Evolutionary conservation across 2,113 vertebrate genomes (phyloP), one percentile per base, ranked within the genome.

Genomic region (Alouatta palliata): DNA sequence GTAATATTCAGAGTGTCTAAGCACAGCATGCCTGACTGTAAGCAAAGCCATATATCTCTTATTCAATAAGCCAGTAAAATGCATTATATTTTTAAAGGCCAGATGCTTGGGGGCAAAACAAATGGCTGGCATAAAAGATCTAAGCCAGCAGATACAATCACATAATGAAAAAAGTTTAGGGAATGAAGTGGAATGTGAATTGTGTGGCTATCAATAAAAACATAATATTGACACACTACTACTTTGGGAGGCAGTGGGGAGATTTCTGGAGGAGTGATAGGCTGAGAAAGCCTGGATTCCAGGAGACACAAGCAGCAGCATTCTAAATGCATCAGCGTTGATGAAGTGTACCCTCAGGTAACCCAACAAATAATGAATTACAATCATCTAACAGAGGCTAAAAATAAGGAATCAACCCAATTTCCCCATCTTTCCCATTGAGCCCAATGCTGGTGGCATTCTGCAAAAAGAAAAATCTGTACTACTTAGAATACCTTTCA

Each of bases 301-400:
- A 7, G 37, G 95, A 97, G 96, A 98, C 25, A 54, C 1, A 16
- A 86, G 94, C 93, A 97, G 96, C 95, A 97, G 91, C 87, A 88
- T 96, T 94, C 84, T 97, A 85, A 96, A 94, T 89, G 92, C 91
- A 83, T 30, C 93, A 86, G 70, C 45, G 56, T 58, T 94, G 96
- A 97, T 94, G 64, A 97, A 95, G 81, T 14, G 71, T 12, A 76
- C 80, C 91, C 87, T 87, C 83, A 84, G 91, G 83, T 95, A 96
- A 82, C 83, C 76, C 76, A 79, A 84, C 21, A 66, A 96, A 68
- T 87, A 93, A 95, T 90, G 93, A 94, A 95, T 96, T 96, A 86
- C 73, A 89, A 45, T 54, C 79, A 87, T 71, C 86, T 90, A 92
- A 87, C 32, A 8, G 80, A 97, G 30, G 52, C 86, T 97, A 93